Percentiles rank a stretch among this genome's conserved stretches.
phyloP scores from a whole-genome alignment of 2,113 vertebrate species.

The Megaceryle maxima region DNA sequence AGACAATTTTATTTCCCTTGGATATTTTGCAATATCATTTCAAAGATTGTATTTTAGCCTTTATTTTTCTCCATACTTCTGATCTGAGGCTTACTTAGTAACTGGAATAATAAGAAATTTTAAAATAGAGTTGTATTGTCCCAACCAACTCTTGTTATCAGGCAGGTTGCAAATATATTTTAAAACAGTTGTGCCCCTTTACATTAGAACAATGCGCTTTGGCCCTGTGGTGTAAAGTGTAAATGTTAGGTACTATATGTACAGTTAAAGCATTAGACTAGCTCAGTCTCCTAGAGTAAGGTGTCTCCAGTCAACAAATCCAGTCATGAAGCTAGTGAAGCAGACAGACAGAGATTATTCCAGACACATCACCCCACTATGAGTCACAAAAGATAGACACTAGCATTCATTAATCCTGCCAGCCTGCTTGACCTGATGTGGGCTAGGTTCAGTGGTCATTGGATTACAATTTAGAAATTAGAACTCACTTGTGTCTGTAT shows the following conservation, averaged over 20 bases:
- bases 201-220: background rate
- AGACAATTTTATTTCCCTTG: background rate
- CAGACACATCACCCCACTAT: background rate
- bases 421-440: slow-evolving; percentile 14
- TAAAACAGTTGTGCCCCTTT: background rate
- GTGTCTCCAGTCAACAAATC: background rate
- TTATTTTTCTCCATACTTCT: background rate
- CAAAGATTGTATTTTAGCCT: background rate
- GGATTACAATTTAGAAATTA: background rate
- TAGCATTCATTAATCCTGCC: background rate
- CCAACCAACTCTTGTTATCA: background rate
- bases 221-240: background rate
- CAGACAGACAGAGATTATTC: background rate
- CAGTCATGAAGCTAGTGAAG: background rate
- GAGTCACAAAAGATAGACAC: slow-evolving; percentile 18
- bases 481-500: background rate
- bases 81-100: background rate
- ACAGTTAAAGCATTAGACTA: background rate
- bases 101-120: background rate
- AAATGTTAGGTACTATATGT: background rate
- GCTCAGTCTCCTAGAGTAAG: background rate
- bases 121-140: background rate
- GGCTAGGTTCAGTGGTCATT: slow-evolving; percentile 27
- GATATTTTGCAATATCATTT: background rate
- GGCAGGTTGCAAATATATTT: background rate